Evolutionary conservation across 37 sponge, comb jelly and placozoan species (phyloP).

Genomic region (Agelas oroides): DNA sequence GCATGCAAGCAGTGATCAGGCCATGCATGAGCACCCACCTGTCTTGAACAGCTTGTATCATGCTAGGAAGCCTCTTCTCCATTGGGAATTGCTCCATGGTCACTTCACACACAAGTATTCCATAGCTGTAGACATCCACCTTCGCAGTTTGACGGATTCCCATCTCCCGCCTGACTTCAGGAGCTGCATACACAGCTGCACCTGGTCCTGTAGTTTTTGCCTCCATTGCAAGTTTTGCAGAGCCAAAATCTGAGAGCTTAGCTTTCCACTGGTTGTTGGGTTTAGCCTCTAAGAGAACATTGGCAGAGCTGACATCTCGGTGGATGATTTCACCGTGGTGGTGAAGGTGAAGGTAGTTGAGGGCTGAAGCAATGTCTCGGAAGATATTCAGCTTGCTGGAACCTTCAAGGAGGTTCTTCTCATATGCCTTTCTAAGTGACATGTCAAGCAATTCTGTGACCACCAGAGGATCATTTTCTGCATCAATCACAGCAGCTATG

Average conservation of each 20-base stretch:
- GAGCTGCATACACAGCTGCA: slow-evolving; percentile 65
- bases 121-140: slow-evolving; percentile 76
- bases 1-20: too few species aligned
- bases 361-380: slow-evolving; percentile 61
- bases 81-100: slow-evolving; percentile 15
- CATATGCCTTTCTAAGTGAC: slow-evolving; percentile 50
- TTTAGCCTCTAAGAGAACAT: slow-evolving; percentile 55
- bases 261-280: slow-evolving; percentile 49
- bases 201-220: slow-evolving; percentile 54
- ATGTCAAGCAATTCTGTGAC: slow-evolving; percentile 78
- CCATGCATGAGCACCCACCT: too few species aligned
- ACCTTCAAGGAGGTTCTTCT: slow-evolving; percentile 15
- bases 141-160: slow-evolving; percentile 48
- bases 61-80: too few species aligned
- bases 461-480: slow-evolving; percentile 41
- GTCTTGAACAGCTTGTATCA: too few species aligned
- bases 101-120: slow-evolving; percentile 62
- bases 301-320: slow-evolving; percentile 80
- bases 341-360: slow-evolving; percentile 73
- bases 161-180: slow-evolving; percentile 21
- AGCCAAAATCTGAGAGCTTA: slow-evolving; percentile 81
- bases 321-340: slow-evolving; percentile 66
- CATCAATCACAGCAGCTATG: slow-evolving; percentile 58
- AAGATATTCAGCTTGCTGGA: slow-evolving; percentile 6
- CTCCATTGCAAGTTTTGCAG: slow-evolving; percentile 64